A percentile compares a stretch with the other conserved stretches of the same genome.
These are phyloP conservation scores for Tortricodes alternella DNA, from an alignment of 2,888 invertebrate genomes.

Conservation along the genomic window DNA sequence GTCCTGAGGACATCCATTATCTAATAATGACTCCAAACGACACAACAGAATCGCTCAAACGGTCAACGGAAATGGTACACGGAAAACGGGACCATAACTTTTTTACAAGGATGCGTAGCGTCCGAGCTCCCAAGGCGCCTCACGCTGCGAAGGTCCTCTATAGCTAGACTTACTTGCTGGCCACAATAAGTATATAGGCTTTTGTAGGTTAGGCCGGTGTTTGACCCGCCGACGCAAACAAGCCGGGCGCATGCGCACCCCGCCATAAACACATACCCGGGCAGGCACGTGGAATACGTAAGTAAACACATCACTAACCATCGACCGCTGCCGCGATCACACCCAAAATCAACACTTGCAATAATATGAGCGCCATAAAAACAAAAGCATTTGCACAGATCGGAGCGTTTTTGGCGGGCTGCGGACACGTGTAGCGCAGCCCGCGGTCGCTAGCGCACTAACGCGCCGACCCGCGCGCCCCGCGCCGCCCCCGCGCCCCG, in stretches of 20 bases:
- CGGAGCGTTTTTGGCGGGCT: conserved; percentile 74
- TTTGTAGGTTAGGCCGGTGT: conserved; percentile 74
- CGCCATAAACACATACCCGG: conserved; percentile 74
- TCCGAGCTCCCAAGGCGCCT: conserved; percentile 38
- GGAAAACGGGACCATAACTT: conserved; percentile 10
- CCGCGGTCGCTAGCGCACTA: conserved; percentile 51
- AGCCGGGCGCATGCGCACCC: conserved; percentile 72
- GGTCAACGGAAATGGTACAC: not conserved
- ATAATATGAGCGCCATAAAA: conserved; percentile 91
- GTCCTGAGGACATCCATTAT: conserved; percentile 29
- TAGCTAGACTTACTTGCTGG: conserved; percentile 34
- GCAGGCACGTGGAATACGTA: conserved; percentile 58
- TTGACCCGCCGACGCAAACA: conserved; percentile 75
- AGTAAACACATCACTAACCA: conserved; percentile 54
- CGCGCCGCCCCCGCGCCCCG: conserved; percentile 44
- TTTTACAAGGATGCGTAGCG: conserved; percentile 22
- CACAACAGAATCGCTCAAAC: not conserved
- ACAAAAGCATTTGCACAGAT: conserved; percentile 86
- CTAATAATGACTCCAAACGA: conserved; percentile 25
- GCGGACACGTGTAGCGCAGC: conserved; percentile 57
- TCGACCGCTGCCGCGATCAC: conserved; percentile 76
- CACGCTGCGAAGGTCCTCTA: conserved; percentile 43
- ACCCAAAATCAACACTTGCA: conserved; percentile 85
- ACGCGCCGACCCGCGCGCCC: conserved; percentile 71
- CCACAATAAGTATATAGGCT: conserved; percentile 64